Evolutionary conservation across 2,113 vertebrate genomes (phyloP), one percentile per base, ranked within the genome.

Genomic region (Trematocara marginatum): DNA sequence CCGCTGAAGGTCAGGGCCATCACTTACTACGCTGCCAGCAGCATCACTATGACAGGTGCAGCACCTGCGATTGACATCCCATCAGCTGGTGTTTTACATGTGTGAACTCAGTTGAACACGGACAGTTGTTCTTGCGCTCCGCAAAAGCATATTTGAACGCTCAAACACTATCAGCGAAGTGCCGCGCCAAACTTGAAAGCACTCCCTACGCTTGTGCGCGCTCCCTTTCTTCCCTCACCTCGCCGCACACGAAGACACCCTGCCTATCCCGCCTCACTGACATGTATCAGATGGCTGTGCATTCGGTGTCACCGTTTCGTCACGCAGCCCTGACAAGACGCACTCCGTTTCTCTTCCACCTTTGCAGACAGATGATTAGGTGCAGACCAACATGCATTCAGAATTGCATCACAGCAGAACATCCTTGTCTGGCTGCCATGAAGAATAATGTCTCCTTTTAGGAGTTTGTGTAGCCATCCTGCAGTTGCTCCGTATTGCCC

Each of bases 1-100:
- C 86, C 1, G 38, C 54, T 89, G 91, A 94, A 94, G 92, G 92
- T 93, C 93, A 88, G 84, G 79, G 42, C 88, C 81, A 88, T 93
- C 88, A 80, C 83, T 95, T 89, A 82, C 20, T 53, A 26, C 54
- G 78, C 89, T 86, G 81, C 66, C 49, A 4, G 83, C 79, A 20
- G 83, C 56, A 34, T n/a, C 7, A 13, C n/a, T 16, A 5, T 66
- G 90, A 87, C 91, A 86, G 88, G 78, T 79, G 81, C 81, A 79
- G 35, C 85, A 86, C 78, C 71, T 53, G 82, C 79, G 89, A 92
- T 91, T 95, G 92, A 87, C 93, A 76, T 74, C 84, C 88, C 76
- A 86, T 92, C 87, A 81, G 86, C 86, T 66, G 85, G 83, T 89
- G 83, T 81, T 88, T 89, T 64, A 79, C 82, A 84, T 84, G 57